Evolutionary conservation across 2,797 vertebrate genomes (phyloP).

Genomic region (Hydrophis major): DNA sequence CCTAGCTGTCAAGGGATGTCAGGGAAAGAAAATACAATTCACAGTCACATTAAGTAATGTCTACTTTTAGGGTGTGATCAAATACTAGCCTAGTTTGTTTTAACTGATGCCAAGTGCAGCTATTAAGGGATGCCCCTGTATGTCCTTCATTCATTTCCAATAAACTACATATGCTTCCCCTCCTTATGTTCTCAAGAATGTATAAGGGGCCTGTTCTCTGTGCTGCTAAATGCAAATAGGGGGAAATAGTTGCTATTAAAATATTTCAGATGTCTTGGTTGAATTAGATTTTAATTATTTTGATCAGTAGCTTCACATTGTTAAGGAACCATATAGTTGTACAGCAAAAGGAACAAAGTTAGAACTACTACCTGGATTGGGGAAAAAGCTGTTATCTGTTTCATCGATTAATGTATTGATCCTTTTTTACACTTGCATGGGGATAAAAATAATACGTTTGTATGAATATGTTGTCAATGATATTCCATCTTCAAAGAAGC

Average conservation of each 20-base stretch:
- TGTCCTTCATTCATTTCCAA: background rate
- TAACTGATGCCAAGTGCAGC: background rate
- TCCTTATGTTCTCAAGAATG: background rate
- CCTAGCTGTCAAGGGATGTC: slow-evolving; percentile 30
- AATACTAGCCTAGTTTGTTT: slow-evolving; percentile 7
- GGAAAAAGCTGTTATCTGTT: background rate
- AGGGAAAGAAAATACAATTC: slow-evolving; percentile 27
- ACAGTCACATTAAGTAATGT: slow-evolving; percentile 33
- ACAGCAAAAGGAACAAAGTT: background rate
- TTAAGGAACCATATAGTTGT: background rate
- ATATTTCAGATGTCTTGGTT: background rate
- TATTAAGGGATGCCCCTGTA: background rate
- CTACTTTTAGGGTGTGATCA: background rate
- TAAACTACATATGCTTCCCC: too few relatives aligned
- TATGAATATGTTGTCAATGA: too few relatives aligned
- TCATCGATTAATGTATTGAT: background rate
- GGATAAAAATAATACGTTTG: background rate
- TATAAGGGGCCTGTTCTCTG: background rate
- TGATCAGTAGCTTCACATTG: background rate
- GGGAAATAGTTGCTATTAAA: background rate
- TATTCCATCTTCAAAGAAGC: background rate
- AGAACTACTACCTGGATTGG: background rate
- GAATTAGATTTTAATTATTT: background rate
- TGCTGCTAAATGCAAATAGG: background rate
- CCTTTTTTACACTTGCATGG: background rate